A percentile compares a stretch with the other conserved stretches of the same genome.
phyloP scores from a whole-genome alignment of 2,113 vertebrate genomes.

The Puffinus mauretanicus region DNA sequence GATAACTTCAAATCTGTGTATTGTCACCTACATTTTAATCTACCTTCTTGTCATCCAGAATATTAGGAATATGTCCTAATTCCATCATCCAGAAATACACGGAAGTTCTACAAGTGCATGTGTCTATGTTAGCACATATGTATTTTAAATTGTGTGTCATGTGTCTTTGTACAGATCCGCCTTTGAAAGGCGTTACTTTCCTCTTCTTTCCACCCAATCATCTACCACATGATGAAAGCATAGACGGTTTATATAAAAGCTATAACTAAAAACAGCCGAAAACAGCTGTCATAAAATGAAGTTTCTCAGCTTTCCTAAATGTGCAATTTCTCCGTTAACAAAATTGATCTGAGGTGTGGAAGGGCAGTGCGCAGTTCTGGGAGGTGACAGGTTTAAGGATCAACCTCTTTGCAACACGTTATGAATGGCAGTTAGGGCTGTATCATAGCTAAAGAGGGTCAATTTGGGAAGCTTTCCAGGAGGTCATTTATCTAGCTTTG shows the following conservation, averaged over 20 bases:
- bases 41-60: neutral
- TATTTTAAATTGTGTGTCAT: neutral
- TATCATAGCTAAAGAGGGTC: neutral
- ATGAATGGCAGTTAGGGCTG: neutral
- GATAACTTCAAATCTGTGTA: neutral
- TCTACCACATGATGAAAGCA: neutral
- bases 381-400: neutral
- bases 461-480: neutral
- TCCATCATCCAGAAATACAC: neutral
- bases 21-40: neutral
- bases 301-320: neutral
- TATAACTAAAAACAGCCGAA: neutral
- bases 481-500: neutral
- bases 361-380: neutral
- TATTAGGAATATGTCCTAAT: neutral
- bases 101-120: neutral
- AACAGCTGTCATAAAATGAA: neutral
- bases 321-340: neutral
- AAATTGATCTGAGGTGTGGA: neutral
- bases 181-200: neutral
- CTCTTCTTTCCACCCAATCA: neutral
- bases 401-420: neutral
- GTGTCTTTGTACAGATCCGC: neutral
- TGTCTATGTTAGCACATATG: fast-evolving
- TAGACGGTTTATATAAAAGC: neutral